Conservation (phyloP, 2,888 invertebrate genomes). For the Yponomeuta malinellus region DNA sequence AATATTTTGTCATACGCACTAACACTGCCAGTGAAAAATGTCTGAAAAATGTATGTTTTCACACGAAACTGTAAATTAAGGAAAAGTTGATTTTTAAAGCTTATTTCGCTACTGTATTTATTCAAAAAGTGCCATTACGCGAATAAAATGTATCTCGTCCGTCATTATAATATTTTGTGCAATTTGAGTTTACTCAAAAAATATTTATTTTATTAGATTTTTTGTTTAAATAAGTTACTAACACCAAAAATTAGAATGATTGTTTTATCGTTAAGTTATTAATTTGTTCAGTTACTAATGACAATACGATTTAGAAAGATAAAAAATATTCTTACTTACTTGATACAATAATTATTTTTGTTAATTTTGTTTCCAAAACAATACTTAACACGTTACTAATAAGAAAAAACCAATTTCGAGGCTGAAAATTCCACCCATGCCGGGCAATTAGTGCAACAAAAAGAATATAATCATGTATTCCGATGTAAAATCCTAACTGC, state of each 20-base stretch:
- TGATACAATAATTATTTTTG: background rate
- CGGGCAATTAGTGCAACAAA: too few species aligned
- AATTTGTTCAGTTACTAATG: background rate
- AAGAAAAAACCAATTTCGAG: too few species aligned
- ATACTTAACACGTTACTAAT: background rate
- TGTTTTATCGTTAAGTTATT: constrained; percentile 17
- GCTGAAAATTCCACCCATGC: too few species aligned
- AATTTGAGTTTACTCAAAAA: constrained; percentile 53
- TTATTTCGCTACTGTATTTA: constrained; percentile 50
- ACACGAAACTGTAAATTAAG: background rate
- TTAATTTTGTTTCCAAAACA: background rate
- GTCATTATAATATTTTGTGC: constrained; percentile 41
- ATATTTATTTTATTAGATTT: constrained; percentile 54
- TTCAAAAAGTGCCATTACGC: constrained; percentile 58
- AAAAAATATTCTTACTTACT: background rate
- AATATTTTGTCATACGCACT: constrained; percentile 27
- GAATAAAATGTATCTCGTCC: constrained; percentile 22
- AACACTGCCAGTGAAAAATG: background rate
- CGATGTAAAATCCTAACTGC: too few species aligned
- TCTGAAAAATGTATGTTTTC: background rate
- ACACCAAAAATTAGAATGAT: constrained; percentile 67
- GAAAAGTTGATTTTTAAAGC: constrained; percentile 20
- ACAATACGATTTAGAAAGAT: background rate
- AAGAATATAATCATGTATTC: too few species aligned
- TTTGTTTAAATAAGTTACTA: constrained; percentile 59